Evolutionary conservation across 2,113 vertebrate species (phyloP).

Genomic region (Paraplagusia blochii): DNA sequence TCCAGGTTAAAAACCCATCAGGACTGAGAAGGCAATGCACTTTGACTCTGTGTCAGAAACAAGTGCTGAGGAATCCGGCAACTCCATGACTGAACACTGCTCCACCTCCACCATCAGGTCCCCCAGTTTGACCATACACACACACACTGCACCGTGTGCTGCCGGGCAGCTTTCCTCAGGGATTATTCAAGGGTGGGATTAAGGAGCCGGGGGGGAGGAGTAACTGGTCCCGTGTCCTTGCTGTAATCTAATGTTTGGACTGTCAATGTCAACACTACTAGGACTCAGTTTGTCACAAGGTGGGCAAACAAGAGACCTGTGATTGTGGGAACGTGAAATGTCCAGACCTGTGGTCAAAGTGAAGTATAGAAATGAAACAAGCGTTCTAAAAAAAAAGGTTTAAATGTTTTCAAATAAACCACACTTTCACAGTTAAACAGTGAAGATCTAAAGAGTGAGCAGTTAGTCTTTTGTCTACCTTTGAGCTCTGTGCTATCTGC

Average conservation of each 20-base stretch:
- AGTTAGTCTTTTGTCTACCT: too few relatives aligned
- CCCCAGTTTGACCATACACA: slow-evolving; percentile 27
- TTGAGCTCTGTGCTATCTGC: too few relatives aligned
- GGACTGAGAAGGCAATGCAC: not conserved
- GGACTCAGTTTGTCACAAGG: not conserved
- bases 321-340: not conserved
- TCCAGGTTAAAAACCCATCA: slow-evolving; percentile 12
- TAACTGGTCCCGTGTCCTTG: slow-evolving; percentile 46
- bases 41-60: slow-evolving; percentile 10
- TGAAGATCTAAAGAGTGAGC: too few relatives aligned
- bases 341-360: too few relatives aligned
- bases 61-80: slow-evolving; percentile 29
- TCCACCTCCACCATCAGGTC: slow-evolving; percentile 1
- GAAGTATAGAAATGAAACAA: too few relatives aligned
- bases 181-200: slow-evolving; percentile 63
- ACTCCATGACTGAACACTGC: slow-evolving; percentile 12
- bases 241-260: slow-evolving; percentile 54
- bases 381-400: too few relatives aligned
- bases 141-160: slow-evolving; percentile 41
- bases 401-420: too few relatives aligned
- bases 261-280: slow-evolving; percentile 1
- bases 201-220: slow-evolving; percentile 43
- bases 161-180: slow-evolving; percentile 51
- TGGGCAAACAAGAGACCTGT: not conserved
- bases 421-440: too few relatives aligned